Evolutionary conservation across 1,140 invertebrate species (phyloP), one percentile per base, ranked within the genome.

Genomic region (Conus betulinus): DNA sequence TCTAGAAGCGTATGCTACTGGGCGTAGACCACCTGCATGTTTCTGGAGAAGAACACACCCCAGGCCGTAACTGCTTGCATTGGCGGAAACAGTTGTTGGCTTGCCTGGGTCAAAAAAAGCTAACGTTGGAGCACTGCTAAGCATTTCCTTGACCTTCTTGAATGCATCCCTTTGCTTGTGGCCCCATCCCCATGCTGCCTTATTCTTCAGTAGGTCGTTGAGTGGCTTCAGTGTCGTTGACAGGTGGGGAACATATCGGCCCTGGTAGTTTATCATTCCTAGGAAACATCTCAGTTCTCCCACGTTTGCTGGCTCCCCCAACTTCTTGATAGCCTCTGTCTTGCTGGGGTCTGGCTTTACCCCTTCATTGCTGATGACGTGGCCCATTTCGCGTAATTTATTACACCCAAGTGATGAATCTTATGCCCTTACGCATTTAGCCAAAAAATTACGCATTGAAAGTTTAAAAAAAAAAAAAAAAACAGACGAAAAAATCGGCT

Each of bases 1-100:
- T 57, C 95, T 88, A 88, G 96, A 96, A n/a, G 93, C 95, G 91
- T 92, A 96, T 39, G 92, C 93, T 74, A 95, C 93, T 7, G 95
- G 94, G 67, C 90, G 89, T 20, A 81, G 39, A 51, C n/a, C 71
- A 39, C 85, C 89, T 11, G 39, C 39, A 39, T 39, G 39, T 39
- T 39, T 3, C 3, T 39, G 39, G 39, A 39, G 39, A 39, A 39
- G 39, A 39, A 39, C 39, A 39, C 39, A 39, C 39, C 39, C 39
- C 39, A 39, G 3, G 39, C 39, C 91, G 86, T 91, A 92, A 3
- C 55, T 83, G 51, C 85, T 90, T 6, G 89, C 78, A n/a, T 92
- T 91, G 17, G 91, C 88, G 81, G 79, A 85, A 5, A 92, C 90
- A 23, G 87, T 74, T 83, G 87, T 90, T 25, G 89, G 79, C n/a